Base-by-base conservation (phyloP, 2,888 invertebrate genomes). In the Heliconius aoede region DNA sequence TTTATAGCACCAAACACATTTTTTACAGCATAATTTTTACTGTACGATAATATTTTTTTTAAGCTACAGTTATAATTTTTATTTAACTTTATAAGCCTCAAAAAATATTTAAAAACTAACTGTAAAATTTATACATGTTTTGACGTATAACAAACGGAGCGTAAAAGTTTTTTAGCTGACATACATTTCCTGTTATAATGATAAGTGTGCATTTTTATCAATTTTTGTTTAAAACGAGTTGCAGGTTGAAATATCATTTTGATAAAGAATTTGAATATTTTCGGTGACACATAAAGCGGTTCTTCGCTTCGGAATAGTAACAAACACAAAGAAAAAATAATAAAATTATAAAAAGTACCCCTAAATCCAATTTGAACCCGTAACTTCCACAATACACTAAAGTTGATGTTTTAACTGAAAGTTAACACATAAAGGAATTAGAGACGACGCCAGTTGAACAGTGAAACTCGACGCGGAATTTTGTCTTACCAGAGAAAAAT, bases 101-200 rank as follows among this genome's bases (percentile, higher is more conserved):
- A 55, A 55, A n/a, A n/a, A 55, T 60, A 60, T 4, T 26, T 26
- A 15, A 60, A 60, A 60, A 28, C 7, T 60, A 78, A 78, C 78
- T 61, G 78, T 78, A 76, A 21, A 69, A n/a, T 15, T 21, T 28
- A 64, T 75, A 30, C 68, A 73, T 88, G 86, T 88, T 88, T 85
- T 88, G 89, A 88, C 87, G 84, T 84, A 81, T 67, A 81, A 5
- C 76, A 85, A 82, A 40, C 85, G 81, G 81, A 77, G 84, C 85
- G 86, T 82, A 82, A 86, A 81, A 84, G 86, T 88, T 83, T 86
- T 64, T 32, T 46, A 81, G 76, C 82, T 81, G 81, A 71, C 74
- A 46, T 24, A 83, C 84, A 83, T 85, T 84, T 88, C 87, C 88
- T 85, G 79, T 80, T 81, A 61, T 72, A 74, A 72, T 72, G 76